Conservation (phyloP, 2,888 invertebrate species). For the Tolmerus cingulatus region DNA sequence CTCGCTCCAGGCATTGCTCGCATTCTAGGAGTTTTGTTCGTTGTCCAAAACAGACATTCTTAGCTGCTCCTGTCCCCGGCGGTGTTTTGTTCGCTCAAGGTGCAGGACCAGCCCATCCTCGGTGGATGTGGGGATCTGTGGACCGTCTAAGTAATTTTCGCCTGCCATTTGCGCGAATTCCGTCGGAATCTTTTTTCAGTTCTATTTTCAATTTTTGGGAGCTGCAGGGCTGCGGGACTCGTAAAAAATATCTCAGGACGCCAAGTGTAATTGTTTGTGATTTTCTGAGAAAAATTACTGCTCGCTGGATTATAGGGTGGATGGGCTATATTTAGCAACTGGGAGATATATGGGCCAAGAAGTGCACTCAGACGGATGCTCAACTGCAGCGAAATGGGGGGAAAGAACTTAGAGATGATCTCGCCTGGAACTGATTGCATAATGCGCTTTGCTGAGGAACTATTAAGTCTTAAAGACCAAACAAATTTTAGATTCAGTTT, state of each 20-base stretch:
- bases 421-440: neutral
- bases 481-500: neutral
- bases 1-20: conserved; percentile 32
- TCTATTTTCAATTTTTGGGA: neutral
- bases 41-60: conserved; percentile 16
- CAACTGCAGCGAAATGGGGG: conserved; percentile 7
- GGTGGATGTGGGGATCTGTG: neutral
- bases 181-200: conserved; percentile 7
- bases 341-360: conserved; percentile 36
- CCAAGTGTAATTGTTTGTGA: conserved; percentile 41
- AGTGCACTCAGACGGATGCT: conserved; percentile 22
- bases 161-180: conserved; percentile 24
- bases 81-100: neutral
- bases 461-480: neutral
- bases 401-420: neutral
- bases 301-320: conserved; percentile 36
- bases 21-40: conserved; percentile 41
- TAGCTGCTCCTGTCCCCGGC: neutral
- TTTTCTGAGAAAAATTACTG: conserved; percentile 39
- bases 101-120: neutral
- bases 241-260: conserved; percentile 19
- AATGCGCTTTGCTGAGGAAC: neutral
- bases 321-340: conserved; percentile 6
- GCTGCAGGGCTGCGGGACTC: neutral
- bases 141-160: neutral